These are phyloP conservation scores for Bursaphelenchus mucronatus DNA, from an alignment of 1,140 invertebrate species.

Conservation along the genomic window DNA sequence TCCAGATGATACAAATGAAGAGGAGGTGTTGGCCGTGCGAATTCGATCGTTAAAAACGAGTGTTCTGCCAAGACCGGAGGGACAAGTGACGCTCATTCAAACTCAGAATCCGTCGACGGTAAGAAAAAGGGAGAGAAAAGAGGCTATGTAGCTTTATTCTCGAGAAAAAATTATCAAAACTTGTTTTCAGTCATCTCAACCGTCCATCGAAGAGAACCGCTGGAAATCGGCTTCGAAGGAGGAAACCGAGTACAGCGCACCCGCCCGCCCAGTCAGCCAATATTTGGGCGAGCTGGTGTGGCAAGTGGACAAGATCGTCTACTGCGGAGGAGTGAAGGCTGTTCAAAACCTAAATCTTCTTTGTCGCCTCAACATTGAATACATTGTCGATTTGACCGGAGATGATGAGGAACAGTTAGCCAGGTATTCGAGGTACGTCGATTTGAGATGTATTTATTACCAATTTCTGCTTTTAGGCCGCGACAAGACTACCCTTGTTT, in stretches of 20 bases:
- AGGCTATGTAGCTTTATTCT: too few species aligned
- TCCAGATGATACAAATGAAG: too few species aligned
- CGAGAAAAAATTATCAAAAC: conserved; percentile 15
- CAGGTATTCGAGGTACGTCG: conserved; percentile 11
- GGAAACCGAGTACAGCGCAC: conserved; percentile 16
- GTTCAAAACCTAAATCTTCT: conserved; percentile 42
- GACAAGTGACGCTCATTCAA: too few species aligned
- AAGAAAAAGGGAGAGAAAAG: too few species aligned
- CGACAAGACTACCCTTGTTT: conserved; percentile 43
- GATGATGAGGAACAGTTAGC: conserved; percentile 37
- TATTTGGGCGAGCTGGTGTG: conserved; percentile 45
- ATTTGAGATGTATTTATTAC: not conserved
- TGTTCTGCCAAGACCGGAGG: too few species aligned
- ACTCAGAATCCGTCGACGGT: too few species aligned
- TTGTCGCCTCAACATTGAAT: conserved; percentile 47
- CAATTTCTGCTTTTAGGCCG: conserved; percentile 24
- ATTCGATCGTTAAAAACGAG: too few species aligned
- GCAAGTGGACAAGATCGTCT: conserved; percentile 48
- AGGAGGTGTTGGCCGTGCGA: too few species aligned
- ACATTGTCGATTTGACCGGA: conserved; percentile 47
- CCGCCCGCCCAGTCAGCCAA: conserved; percentile 28
- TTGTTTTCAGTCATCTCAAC: conserved; percentile 4
- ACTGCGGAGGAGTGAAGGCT: conserved; percentile 44
- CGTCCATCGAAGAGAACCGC: not conserved
- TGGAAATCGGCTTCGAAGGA: conserved; percentile 23